A percentile compares a stretch with the other conserved stretches of the same genome.
Evolutionary conservation across 2,113 vertebrate species (phyloP).

Genomic region (Hyaena hyaena): DNA sequence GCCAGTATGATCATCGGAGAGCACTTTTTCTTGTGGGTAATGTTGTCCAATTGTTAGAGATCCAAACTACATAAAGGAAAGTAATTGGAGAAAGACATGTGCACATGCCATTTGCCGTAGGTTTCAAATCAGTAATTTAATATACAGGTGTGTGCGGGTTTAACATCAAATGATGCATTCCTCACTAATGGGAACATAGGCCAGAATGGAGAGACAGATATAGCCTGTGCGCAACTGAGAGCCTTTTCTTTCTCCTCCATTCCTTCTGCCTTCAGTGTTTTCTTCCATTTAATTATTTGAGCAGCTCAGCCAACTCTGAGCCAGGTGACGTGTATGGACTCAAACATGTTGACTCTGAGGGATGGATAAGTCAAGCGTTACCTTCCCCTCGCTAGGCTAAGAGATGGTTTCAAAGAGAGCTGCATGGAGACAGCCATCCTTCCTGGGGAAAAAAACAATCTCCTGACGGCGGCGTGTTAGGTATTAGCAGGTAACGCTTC

Average conservation of each 20-base stretch:
- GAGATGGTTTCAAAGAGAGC: background rate
- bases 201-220: background rate
- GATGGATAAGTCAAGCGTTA: background rate
- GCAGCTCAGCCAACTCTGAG: background rate
- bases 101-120: background rate
- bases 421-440: background rate
- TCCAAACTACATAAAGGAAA: background rate
- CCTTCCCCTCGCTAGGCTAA: background rate
- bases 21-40: background rate
- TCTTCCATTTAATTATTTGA: background rate
- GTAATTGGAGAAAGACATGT: background rate
- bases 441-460: background rate
- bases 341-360: background rate
- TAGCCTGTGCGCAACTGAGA: background rate
- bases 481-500: background rate
- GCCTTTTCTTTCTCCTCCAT: background rate
- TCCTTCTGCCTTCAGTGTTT: conserved; percentile 24
- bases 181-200: background rate
- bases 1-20: background rate
- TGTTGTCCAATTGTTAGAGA: background rate
- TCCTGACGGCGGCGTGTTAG: background rate
- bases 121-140: conserved; percentile 35
- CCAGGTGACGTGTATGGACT: background rate
- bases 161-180: background rate
- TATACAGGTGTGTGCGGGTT: background rate